Base-by-base conservation (phyloP, 1,140 invertebrate species). In the Hypsibius dujardini region DNA sequence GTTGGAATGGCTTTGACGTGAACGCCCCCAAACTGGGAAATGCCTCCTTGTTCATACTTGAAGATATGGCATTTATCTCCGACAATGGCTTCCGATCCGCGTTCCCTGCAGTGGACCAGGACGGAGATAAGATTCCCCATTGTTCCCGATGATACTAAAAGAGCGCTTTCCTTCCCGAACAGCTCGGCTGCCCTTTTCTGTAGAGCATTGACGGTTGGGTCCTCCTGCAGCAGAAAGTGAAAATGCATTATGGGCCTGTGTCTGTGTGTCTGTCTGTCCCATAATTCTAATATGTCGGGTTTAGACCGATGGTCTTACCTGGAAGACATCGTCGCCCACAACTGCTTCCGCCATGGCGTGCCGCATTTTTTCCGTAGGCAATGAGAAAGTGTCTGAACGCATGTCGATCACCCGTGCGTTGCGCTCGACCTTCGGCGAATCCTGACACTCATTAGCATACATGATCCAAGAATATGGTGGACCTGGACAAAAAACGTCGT, bases 111-210 rank as follows among this genome's bases (percentile, higher is more conserved):
- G 76, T 97, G 92, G 59, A 86, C 86, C 85, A 97, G 86, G 70
- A 92, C 91, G 91, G 91, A 85, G 75, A 95, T 86, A 70, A 96
- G 83, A 82, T 97, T 97, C 67, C 88, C 88, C 92, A 96, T 95
- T 1, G 93, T 95, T 71, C 93, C 93, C 73, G 88, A 89, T 1
- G 89, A 84, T 46, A 96, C 86, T 80, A 92, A 95, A 47, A 96
- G 76, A 0, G 87, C 90, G 69, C 87, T 87, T 80, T 96, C 92
- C 81, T 93, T 96, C 2, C 86, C 89, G 46, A 95, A 82, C 62
- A 95, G 75, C 67, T 83, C 76, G 0, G 92, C 90, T 70, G 86
- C 84, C 76, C 83, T 85, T 74, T 81, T 78, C 79, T 95, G 87
- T 74, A 96, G 79, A 75, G 85, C 88, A 87, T 74, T 87, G 1